Evolutionary conservation across 2,888 invertebrate species (phyloP).

Genomic region (Trimorus sp.): DNA sequence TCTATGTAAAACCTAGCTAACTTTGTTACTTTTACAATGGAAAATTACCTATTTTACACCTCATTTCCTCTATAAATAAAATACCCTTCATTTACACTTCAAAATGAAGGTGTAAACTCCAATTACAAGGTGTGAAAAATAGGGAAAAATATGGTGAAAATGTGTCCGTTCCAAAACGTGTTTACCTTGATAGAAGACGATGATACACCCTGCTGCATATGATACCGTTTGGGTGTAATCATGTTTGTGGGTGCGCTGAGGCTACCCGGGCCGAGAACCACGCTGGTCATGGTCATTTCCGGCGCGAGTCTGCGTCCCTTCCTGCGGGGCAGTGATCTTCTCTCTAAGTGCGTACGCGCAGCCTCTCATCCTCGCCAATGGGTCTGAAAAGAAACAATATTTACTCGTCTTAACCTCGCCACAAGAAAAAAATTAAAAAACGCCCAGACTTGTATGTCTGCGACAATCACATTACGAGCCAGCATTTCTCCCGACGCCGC

Average conservation of each 20-base stretch:
- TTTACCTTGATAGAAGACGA: slow-evolving; percentile 76
- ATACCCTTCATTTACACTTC: too few relatives aligned
- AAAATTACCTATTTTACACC: too few relatives aligned
- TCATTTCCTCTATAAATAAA: too few relatives aligned
- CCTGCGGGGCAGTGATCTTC: slow-evolving; percentile 71
- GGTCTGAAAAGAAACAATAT: slow-evolving; percentile 54
- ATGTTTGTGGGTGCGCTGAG: slow-evolving; percentile 77
- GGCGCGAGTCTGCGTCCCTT: slow-evolving; percentile 71
- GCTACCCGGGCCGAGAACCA: slow-evolving; percentile 81
- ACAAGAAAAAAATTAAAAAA: background rate
- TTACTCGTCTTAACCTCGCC: background rate
- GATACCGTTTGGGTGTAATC: slow-evolving; percentile 78
- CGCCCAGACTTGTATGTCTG: slow-evolving; percentile 5
- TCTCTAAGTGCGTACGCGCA: slow-evolving; percentile 69
- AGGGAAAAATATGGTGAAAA: too few relatives aligned
- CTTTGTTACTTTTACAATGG: too few relatives aligned
- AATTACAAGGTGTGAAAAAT: too few relatives aligned
- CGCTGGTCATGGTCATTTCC: slow-evolving; percentile 81
- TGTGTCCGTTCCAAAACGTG: background rate
- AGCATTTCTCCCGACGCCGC: slow-evolving; percentile 22
- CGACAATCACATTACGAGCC: slow-evolving; percentile 1
- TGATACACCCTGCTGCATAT: slow-evolving; percentile 77
- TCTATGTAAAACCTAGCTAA: too few relatives aligned
- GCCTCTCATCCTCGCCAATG: slow-evolving; percentile 73
- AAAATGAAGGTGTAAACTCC: too few relatives aligned